Base-by-base conservation (phyloP, 2,113 vertebrate species). In the Ammodramus savannarum region DNA sequence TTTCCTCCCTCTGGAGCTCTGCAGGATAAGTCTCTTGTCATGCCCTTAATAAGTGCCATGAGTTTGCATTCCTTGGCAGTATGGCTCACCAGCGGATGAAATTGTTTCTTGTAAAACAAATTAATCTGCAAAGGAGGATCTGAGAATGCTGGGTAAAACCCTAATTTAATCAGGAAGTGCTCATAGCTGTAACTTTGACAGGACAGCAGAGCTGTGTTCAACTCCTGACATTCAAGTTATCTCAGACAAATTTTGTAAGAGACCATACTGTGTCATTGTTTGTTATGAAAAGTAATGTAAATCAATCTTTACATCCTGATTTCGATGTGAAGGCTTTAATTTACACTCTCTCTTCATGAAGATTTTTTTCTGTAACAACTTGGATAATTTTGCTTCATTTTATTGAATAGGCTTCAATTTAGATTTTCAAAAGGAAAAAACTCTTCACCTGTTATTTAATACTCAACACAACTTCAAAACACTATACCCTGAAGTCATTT, bases 241-340 rank as follows among this genome's bases (percentile, higher is more conserved):
- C 88, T 72, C 79, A 59, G 57, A 91, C 43, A 91, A 89, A 71
- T 71, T 44, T 34, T 78, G 39, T 89, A 75, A 92, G 90, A 96
- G 83, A 55, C 17, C 20, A 32, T 91, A 93, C 55, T 49, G 10
- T 3, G 74, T 81, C 54, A 59, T 62, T 76, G n/a, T 88, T 93
- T 55, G 36, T 71, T 84, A 94, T 73, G 86, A 95, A 96, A 95
- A 93, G 83, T 96, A 95, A 94, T 27, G 39, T 74, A 97, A 96
- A 95, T 27, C 72, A 69, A 81, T 63, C 88, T 96, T 92, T 92
- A 73, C 66, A 90, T 97, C 77, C 78, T 76, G 66, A 80, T 90
- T 97, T 97, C 57, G 27, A 95, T 97, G 97, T 96, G 92, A 95
- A 97, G 82, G 61, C 85, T 76, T 95, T 95, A 95, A 96, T 97